Evolutionary conservation across 2,888 invertebrate species (phyloP).

Genomic region (Thyatira batis): DNA sequence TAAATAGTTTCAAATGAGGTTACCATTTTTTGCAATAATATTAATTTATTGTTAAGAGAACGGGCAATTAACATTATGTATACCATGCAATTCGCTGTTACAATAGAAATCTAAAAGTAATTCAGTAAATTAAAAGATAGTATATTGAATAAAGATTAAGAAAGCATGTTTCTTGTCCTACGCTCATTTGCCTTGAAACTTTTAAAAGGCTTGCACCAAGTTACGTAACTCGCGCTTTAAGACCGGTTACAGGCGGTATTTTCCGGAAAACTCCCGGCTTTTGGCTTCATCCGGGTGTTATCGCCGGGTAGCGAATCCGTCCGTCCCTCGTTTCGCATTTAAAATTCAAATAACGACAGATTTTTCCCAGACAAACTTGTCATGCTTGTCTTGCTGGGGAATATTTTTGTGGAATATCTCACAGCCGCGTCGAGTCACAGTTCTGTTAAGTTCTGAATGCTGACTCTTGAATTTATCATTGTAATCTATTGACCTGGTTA

Average conservation of each 20-base stretch:
- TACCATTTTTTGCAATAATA: neutral
- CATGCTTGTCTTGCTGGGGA: slow-evolving; percentile 38
- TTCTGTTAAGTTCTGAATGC: too few relatives aligned
- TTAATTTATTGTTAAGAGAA: neutral
- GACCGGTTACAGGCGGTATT: slow-evolving; percentile 43
- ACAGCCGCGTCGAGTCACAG: slow-evolving; percentile 17
- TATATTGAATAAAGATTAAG: neutral
- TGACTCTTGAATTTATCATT: slow-evolving; percentile 36
- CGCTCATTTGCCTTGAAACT: slow-evolving; percentile 36
- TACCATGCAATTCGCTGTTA: neutral
- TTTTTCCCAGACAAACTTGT: slow-evolving; percentile 44
- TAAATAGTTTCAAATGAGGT: neutral
- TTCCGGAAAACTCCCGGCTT: slow-evolving; percentile 49
- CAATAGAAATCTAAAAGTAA: neutral
- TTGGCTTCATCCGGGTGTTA: slow-evolving; percentile 52
- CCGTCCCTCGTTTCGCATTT: slow-evolving; percentile 53
- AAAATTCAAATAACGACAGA: slow-evolving; percentile 58
- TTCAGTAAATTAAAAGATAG: too few relatives aligned
- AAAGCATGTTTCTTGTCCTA: slow-evolving; percentile 11
- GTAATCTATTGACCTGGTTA: slow-evolving; percentile 35
- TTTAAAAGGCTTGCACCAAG: slow-evolving; percentile 35
- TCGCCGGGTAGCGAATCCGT: slow-evolving; percentile 39
- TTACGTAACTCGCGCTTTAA: slow-evolving; percentile 41
- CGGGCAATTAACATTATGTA: neutral
- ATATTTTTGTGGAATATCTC: slow-evolving; percentile 51